Base-by-base conservation (phyloP, 35 echinoderm and acorn worm species). In the Stichopus chloronotus region DNA sequence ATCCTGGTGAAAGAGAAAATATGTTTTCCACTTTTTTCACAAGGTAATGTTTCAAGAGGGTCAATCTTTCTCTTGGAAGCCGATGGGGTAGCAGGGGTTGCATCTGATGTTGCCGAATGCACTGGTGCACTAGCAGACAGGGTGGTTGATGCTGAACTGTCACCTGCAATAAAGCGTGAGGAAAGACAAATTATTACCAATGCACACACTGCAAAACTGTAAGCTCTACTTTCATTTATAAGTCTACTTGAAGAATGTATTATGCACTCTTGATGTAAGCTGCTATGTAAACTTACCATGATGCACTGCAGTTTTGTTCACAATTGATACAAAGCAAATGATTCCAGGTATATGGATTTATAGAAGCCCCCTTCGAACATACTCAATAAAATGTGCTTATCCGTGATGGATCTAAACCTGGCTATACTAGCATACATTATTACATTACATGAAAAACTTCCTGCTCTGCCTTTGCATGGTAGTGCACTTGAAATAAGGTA, bases 11-110 rank as follows among this genome's bases (percentile, higher is more conserved):
- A 83, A 43, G 80, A 83, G 14, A 52, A 12, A 52, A 55, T 52
- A 30, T 43, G 30, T 43, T 43, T 43, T 43, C 3, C 80, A 43
- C 80, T 83, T 83, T 83, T 52, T 6, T 83, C 24, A 55, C 6
- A 55, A 52, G 80, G 5, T 3, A 30, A 83, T 30, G 80, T 83
- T 83, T 83, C 24, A 22, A 22, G 53, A 72, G 13, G 69, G 7
- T 83, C 53, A 52, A 83, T 52, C 80, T 83, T 83, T 83, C 23
- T 83, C 17, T 25, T 81, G 11, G 23, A 81, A 81, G 78, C 78
- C 19, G 23, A 81, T 23, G 78, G 78, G 78, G 78, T 23, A 23
- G 78, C 19, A n/a, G 30, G 19, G 30, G 7, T 55, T 83, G 23
- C 24, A 83, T 52, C 24, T 8, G 24, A 52, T 16, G 23, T 16